Conservation (phyloP, 1,140 invertebrate species). For the Drosophila micromelanica region DNA sequence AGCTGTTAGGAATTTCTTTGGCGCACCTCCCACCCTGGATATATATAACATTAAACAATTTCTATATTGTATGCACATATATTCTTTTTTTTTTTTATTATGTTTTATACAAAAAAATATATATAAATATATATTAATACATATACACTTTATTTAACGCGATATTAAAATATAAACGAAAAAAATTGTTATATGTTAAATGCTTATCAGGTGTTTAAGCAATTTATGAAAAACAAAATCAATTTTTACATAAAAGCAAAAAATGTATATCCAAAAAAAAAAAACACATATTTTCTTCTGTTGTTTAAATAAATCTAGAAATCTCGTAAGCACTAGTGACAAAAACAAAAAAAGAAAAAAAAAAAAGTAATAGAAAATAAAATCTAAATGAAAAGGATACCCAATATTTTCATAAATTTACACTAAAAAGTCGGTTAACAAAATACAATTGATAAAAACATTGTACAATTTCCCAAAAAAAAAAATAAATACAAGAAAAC, state of each 20-base stretch:
- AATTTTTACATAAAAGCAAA: slow-evolving; percentile 18
- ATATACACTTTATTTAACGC: slow-evolving; percentile 47
- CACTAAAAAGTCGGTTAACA: slow-evolving; percentile 17
- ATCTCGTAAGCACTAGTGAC: slow-evolving; percentile 78
- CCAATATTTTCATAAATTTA: slow-evolving; percentile 50
- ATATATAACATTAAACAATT: slow-evolving; percentile 3
- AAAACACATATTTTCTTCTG: slow-evolving; percentile 28
- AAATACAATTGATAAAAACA: slow-evolving; percentile 47
- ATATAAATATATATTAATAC: slow-evolving; percentile 40
- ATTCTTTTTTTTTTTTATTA: slow-evolving; percentile 21
- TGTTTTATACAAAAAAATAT: slow-evolving; percentile 24
- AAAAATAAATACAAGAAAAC: slow-evolving; percentile 48
- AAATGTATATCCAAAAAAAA: slow-evolving; percentile 34
- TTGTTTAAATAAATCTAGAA: slow-evolving; percentile 58
- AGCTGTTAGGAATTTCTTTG: neutral
- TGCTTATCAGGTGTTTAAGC: slow-evolving; percentile 44
- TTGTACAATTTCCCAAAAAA: slow-evolving; percentile 45
- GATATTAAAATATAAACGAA: slow-evolving; percentile 48
- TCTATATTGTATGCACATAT: slow-evolving; percentile 25
- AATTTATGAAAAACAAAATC: slow-evolving; percentile 29
- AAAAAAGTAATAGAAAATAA: slow-evolving; percentile 44
- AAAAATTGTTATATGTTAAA: slow-evolving; percentile 39
- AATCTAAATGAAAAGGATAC: slow-evolving; percentile 22
- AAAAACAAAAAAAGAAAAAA: slow-evolving; percentile 26
- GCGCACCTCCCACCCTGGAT: neutral